phyloP scores from a whole-genome alignment of 2,113 vertebrate species.

The Cercocebus atys region DNA sequence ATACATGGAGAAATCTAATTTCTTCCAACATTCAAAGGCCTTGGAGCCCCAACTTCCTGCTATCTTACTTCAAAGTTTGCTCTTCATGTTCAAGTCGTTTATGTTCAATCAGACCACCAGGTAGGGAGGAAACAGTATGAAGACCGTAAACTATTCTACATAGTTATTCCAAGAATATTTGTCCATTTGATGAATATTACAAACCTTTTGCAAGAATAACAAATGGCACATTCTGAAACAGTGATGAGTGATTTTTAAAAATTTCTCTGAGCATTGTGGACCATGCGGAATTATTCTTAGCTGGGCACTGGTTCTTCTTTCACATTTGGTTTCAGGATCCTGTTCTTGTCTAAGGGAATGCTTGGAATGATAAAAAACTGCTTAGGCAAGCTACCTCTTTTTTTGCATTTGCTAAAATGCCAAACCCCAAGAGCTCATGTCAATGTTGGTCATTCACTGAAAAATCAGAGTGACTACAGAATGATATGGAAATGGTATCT shows the following conservation, averaged over 20 bases:
- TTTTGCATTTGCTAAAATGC: not conserved
- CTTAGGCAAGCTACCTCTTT: not conserved
- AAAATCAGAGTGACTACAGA: not conserved
- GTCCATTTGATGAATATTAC: constrained; percentile 24
- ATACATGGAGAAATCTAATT: not conserved
- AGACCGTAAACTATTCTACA: constrained; percentile 11
- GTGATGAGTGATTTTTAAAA: not conserved
- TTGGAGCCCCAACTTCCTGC: not conserved
- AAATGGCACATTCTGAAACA: not conserved
- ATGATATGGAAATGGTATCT: not conserved
- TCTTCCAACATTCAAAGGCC: constrained; percentile 37
- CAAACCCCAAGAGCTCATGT: not conserved
- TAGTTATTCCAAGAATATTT: constrained; percentile 55
- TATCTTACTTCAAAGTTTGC: constrained; percentile 41
- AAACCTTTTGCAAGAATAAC: not conserved
- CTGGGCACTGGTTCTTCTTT: not conserved
- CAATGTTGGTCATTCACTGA: not conserved
- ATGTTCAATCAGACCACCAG: constrained; percentile 38
- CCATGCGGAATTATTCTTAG: not conserved
- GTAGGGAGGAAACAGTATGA: constrained; percentile 52
- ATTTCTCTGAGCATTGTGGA: not conserved
- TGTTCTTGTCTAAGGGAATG: not conserved
- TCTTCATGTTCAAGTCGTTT: constrained; percentile 73
- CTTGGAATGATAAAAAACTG: not conserved
- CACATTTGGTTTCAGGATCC: not conserved